These are phyloP conservation scores for Astropecten irregularis DNA, from an alignment of 53 echinoderm and acorn worm species.

Conservation along the genomic window DNA sequence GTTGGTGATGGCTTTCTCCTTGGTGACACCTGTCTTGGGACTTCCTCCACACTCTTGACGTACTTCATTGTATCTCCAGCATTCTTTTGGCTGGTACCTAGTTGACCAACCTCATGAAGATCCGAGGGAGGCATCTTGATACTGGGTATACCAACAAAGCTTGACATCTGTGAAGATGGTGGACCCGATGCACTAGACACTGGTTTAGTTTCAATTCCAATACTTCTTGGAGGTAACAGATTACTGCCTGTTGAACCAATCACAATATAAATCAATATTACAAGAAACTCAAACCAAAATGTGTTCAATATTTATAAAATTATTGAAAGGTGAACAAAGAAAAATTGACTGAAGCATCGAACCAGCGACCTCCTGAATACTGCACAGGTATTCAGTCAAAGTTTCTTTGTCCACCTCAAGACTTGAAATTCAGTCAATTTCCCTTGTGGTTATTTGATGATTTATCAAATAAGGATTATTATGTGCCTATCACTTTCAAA, in stretches of 20 bases:
- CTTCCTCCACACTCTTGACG: background rate
- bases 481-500: no score
- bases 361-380: no score
- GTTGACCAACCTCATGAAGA: background rate
- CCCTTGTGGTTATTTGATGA: no score
- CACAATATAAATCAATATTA: no score
- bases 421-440: no score
- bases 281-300: no score
- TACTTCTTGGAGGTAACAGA: no score
- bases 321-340: no score
- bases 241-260: no score
- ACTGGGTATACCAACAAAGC: background rate
- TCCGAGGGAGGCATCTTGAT: constrained; percentile 25
- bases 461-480: no score
- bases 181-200: background rate
- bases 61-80: background rate
- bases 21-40: background rate
- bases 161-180: background rate
- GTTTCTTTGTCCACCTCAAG: no score
- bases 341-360: background rate
- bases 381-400: no score
- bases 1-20: background rate
- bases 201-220: background rate
- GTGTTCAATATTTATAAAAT: background rate
- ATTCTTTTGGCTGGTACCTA: background rate